phyloP scores from a whole-genome alignment of 2,888 invertebrate genomes.

The Platerodrilus igneus region DNA sequence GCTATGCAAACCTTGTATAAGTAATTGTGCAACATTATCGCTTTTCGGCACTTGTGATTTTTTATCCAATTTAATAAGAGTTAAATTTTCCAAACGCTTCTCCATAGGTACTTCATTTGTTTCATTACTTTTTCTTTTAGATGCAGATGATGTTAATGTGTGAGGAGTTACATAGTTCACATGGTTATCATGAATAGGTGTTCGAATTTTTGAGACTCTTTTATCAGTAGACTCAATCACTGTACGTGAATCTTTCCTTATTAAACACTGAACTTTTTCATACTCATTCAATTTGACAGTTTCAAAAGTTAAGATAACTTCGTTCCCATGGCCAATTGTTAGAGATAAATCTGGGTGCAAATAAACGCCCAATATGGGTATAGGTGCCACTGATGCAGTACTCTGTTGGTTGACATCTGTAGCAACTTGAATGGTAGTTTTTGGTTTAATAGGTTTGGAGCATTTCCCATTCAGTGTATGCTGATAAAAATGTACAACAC shows the following conservation, averaged over 20 bases:
- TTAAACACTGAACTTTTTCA: conserved; percentile 50
- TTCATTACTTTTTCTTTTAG: conserved; percentile 43
- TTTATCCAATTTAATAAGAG: conserved; percentile 55
- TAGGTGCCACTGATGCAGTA: conserved; percentile 49
- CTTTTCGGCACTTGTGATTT: conserved; percentile 54
- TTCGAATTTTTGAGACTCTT: conserved; percentile 45
- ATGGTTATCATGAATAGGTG: conserved; percentile 46
- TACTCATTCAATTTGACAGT: conserved; percentile 26
- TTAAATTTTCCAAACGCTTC: conserved; percentile 73
- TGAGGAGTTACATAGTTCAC: conserved; percentile 52
- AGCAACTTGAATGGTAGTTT: conserved; percentile 57
- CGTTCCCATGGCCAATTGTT: conserved; percentile 55
- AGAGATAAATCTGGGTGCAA: conserved; percentile 47
- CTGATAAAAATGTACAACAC: conserved; percentile 73
- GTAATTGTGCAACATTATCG: conserved; percentile 73
- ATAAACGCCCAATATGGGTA: conserved; percentile 52
- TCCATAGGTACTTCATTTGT: conserved; percentile 72
- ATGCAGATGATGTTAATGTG: conserved; percentile 30
- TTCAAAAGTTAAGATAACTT: conserved; percentile 13
- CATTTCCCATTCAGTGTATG: conserved; percentile 68
- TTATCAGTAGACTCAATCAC: conserved; percentile 30
- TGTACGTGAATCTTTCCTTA: conserved; percentile 45
- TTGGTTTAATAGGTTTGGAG: conserved; percentile 61
- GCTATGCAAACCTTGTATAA: conserved; percentile 83
- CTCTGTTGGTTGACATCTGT: conserved; percentile 51